Evolutionary conservation across 1,140 invertebrate genomes (phyloP), one percentile per base, ranked within the genome.

Genomic region (Heliothis virescens): DNA sequence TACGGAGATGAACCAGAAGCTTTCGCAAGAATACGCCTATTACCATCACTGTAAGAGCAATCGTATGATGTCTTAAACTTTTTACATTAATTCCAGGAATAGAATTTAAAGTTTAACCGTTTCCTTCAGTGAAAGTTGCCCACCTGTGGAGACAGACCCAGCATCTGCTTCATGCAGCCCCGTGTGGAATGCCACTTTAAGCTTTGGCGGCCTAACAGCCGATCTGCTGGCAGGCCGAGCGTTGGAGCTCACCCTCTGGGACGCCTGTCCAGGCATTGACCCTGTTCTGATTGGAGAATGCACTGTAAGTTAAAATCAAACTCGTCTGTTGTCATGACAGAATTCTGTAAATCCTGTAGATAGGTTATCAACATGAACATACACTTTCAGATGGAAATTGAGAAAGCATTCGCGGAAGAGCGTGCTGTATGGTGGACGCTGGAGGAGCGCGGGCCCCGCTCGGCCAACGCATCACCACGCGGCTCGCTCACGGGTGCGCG

Each of bases 131-230:
- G 96, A 96, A 59, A 97, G 97, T 86, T 96, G 96, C 79, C 96
- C 95, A 74, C 96, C 96, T 15, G 95, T 97, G 71, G 97, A 97
- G 88, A 98, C 98, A 1, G 97, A 97, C 85, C 96, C 98, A 4
- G 97, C 97, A 1, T 97, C 97, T 76, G 96, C 97, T 11, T 97
- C 97, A 1, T 97, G 97, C 86, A 98, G 97, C 90, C 98, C 98
- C 9, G 97, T 98, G 62, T 98, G 98, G 98, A 98, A 98, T 87
- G 97, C 98, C 15, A 98, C 97, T n/a, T 94, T 98, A 18, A 97
- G 97, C 72, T 98, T 98, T 89, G 95, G 96, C 0, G 96, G 97
- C 26, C 96, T 98, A 16, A 96, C 96, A 47, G 97, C 96, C 1
- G 97, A 98, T 80, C 96, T 97, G 84, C 92, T 98, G 41, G 96